Evolutionary conservation across 2,888 invertebrate genomes (phyloP), one percentile per base, ranked within the genome.

Genomic region (Beris morrisii): DNA sequence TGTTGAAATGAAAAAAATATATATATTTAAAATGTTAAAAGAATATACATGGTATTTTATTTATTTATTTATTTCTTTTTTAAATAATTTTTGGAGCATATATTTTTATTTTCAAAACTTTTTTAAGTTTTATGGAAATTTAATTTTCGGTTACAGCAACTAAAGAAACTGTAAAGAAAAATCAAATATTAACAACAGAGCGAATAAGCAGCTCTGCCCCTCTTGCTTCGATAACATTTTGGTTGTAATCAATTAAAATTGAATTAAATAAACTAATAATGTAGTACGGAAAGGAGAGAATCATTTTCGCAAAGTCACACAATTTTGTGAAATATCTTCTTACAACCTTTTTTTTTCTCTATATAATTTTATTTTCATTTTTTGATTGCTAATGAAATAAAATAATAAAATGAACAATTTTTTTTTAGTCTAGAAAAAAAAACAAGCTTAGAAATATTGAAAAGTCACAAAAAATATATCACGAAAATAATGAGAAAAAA

Each of bases 361-460:
- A 22, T 43, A 43, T 64, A 32, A 9, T 31, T 53, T 61, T 38
- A 38, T 38, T 38, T 38, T 38, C 38, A 38, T 38, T 38, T 38
- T 38, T 38, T 38, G 38, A 38, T 38, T 38, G 38, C 38, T 38
- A 38, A 38, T 22, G 22, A 22, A 22, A 22, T 22, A 38, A 38
- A 5, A 38, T 38, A 7, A 38, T 38, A 38, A 38, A 38, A 38
- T 38, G n/a, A 63, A 54, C 46, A 31, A 56, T 63, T 56, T 59
- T 66, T 58, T 53, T 64, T 58, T 52, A 69, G 13, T 64, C 43
- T 52, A 64, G 50, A 59, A 54, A 46, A 55, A 43, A 44, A 53
- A 67, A 63, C 61, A 50, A 61, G 52, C 64, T 65, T 67, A 64
- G 43, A 44, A 65, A 48, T 28, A 46, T 81, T 80, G 77, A 73